Evolutionary conservation across 1,140 invertebrate genomes (phyloP), one percentile per base, ranked within the genome.

Genomic region (Calosoma granatense): DNA sequence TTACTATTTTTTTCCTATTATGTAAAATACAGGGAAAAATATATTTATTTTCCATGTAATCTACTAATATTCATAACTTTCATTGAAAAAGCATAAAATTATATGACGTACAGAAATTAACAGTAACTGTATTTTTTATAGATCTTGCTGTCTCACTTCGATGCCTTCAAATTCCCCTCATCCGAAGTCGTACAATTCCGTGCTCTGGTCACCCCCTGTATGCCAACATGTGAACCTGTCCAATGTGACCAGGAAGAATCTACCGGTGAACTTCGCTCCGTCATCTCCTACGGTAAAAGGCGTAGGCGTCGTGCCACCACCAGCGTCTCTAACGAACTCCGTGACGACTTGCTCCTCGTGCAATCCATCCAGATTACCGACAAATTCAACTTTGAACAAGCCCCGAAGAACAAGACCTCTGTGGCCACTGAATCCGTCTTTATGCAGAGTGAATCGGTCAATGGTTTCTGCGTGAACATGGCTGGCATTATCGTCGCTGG

Each of bases 81-180:
- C n/a, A n/a, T n/a, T n/a, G n/a, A n/a, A n/a, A n/a, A n/a, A n/a
- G n/a, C n/a, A n/a, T n/a, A n/a, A n/a, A n/a, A n/a, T n/a, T n/a
- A n/a, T n/a, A n/a, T n/a, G n/a, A n/a, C n/a, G n/a, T n/a, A n/a
- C n/a, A n/a, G n/a, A n/a, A n/a, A n/a, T n/a, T n/a, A n/a, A n/a
- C n/a, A n/a, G n/a, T n/a, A n/a, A n/a, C n/a, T n/a, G n/a, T n/a
- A n/a, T 59, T 30, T 60, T 60, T 76, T 78, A 21, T 81, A 90
- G 81, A 84, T 90, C 53, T 75, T 96, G 4, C 72, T 92, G n/a
- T 92, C 91, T 4, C 87, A 92, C 69, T 95, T 96, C 72, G 92
- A 96, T 69, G 93, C 93, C 9, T 96, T 96, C 81, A 94, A 95
- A 71, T 96, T 96, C 77, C 92, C 93, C 0, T 92, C 91, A 14